Evolutionary conservation across 2,888 invertebrate genomes (phyloP), one percentile per base, ranked within the genome.

Genomic region (Chaitophorus viminalis): DNA sequence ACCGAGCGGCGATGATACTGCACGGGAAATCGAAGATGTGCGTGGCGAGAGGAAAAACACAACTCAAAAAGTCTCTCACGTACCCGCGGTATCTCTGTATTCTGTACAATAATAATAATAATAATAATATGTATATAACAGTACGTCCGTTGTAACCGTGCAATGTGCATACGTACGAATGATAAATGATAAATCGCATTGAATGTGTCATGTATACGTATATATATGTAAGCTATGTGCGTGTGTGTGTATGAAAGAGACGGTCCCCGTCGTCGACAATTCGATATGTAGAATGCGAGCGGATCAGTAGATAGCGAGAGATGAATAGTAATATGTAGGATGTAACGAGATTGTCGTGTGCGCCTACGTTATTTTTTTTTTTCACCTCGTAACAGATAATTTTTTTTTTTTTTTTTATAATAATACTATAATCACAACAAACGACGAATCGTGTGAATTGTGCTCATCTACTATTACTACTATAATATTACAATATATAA

Each of bases 111-210:
- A n/a, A n/a, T n/a, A n/a, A n/a, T n/a, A n/a, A n/a, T n/a, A n/a
- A n/a, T n/a, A n/a, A n/a, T n/a, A n/a, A 29, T 68, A 68, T 68
- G 17, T 29, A 29, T 17, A 70, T 29, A 29, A 65, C 11, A 17
- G 11, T 60, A 5, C 21, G 25, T 21, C n/a, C 31, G 3, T 46
- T 11, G 46, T n/a, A n/a, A n/a, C n/a, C n/a, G n/a, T n/a, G n/a
- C n/a, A n/a, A n/a, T 68, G 31, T 46, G 21, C n/a, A 31, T 46
- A 60, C 8, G 21, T 14, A 17, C 2, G n/a, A 33, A 86, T 78
- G 85, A 85, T 86, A 78, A 86, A 86, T 78, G 78, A 86, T 77
- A 68, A 70, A 85, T 85, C 46, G 14, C 68, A 60, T 78, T 86
- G 78, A 78, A 72, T 86, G 85, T 70, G 78, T 70, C 85, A 54